Percentiles rank a stretch among this genome's conserved stretches.
Conservation (phyloP, 2,113 vertebrate species). For the Channa argus region DNA sequence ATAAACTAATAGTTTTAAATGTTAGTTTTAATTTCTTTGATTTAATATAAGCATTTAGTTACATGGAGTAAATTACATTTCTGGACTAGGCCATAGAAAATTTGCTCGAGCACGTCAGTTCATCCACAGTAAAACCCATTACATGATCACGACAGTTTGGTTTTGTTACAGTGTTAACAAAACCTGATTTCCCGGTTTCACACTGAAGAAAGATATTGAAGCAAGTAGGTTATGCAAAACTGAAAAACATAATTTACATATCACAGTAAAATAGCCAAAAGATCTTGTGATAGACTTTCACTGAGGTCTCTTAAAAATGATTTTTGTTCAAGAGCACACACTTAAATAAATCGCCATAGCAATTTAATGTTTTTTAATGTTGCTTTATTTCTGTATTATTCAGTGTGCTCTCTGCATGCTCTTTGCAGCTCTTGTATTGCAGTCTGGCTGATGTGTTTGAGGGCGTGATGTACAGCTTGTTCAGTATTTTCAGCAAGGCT, state of each 20-base stretch:
- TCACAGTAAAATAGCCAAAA: background rate
- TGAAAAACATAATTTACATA: background rate
- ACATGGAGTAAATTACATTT: background rate
- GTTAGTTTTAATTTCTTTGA: background rate
- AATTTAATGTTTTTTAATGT: no score
- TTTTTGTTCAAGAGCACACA: background rate
- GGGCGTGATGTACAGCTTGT: no score
- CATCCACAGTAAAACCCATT: background rate
- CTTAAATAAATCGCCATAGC: no score
- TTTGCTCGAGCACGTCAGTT: background rate
- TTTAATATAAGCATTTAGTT: background rate
- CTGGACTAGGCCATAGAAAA: background rate
- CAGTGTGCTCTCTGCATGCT: no score
- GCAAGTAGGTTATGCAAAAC: conserved; percentile 27
- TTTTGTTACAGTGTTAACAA: background rate
- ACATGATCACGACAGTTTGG: background rate
- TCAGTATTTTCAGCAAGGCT: no score
- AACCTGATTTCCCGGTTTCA: conserved; percentile 42
- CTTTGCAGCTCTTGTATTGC: no score
- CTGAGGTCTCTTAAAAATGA: background rate
- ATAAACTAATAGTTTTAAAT: background rate
- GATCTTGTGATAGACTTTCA: background rate
- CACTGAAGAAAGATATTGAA: background rate
- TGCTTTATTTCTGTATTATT: no score
- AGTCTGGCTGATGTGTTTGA: no score